These are phyloP conservation scores for Percopsis omiscomaycus DNA, from an alignment of 2,797 vertebrate species.

Conservation along the genomic window DNA sequence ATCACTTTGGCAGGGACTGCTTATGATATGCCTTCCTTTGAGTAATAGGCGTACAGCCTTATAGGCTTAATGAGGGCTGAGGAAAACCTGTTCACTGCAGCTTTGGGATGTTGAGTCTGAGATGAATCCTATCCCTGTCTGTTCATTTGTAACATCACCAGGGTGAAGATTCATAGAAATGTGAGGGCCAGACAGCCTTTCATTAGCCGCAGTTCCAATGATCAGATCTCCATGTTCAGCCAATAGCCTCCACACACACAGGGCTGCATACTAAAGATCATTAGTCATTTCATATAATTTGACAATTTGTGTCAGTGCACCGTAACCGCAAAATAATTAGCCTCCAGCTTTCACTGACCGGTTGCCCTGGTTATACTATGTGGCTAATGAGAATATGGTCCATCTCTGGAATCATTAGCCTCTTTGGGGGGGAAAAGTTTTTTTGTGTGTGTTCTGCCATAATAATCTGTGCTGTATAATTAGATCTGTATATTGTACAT, in stretches of 20 bases:
- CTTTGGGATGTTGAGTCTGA: conserved; percentile 39
- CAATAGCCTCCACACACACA: conserved; percentile 39
- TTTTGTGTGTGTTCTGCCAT: conserved; percentile 8
- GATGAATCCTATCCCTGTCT: conserved; percentile 44
- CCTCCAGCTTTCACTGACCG: conserved; percentile 33
- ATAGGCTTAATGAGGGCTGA: conserved; percentile 30
- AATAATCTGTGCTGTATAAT: neutral
- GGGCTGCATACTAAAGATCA: conserved; percentile 31
- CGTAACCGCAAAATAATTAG: conserved; percentile 46
- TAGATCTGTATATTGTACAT: neutral
- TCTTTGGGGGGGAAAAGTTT: conserved; percentile 24
- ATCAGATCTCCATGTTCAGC: conserved; percentile 25
- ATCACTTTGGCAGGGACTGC: no score
- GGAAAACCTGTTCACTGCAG: conserved; percentile 40
- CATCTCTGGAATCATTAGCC: conserved; percentile 43
- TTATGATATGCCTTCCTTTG: no score
- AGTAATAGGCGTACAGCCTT: neutral
- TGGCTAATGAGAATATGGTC: conserved; percentile 50
- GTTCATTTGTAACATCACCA: conserved; percentile 19
- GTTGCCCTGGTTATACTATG: conserved; percentile 16
- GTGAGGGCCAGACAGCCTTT: conserved; percentile 14
- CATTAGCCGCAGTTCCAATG: conserved; percentile 31
- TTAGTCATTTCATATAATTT: conserved; percentile 32
- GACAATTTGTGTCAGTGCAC: conserved; percentile 36
- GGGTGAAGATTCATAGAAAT: neutral